Evolutionary conservation across 2,113 vertebrate genomes (phyloP).

Genomic region (Myrmophylax atrothorax): DNA sequence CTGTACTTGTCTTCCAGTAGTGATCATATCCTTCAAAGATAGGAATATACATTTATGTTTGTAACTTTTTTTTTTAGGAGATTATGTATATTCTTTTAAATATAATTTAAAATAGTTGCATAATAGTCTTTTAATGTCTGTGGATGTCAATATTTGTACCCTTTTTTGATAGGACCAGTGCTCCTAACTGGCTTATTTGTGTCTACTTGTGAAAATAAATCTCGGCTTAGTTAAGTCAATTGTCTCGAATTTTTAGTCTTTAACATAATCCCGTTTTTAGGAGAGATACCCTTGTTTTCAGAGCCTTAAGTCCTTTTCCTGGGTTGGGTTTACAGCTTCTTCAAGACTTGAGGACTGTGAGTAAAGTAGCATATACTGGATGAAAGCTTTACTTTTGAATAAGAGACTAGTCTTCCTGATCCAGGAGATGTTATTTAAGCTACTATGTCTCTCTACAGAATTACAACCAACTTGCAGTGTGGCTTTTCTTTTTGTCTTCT

Average conservation of each 20-base stretch:
- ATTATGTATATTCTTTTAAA: not conserved
- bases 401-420: not conserved
- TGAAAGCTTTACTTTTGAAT: not conserved
- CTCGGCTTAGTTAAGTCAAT: not conserved
- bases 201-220: not conserved
- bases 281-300: not conserved
- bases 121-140: accelerated
- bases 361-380: not conserved
- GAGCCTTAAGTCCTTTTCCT: not conserved
- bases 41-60: not conserved
- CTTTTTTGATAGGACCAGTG: not conserved
- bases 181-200: not conserved
- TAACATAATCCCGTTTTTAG: not conserved
- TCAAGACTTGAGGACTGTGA: not conserved
- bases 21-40: not conserved
- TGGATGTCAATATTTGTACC: not conserved
- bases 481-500: not conserved
- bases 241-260: not conserved
- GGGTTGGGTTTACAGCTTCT: not conserved
- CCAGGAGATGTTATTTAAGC: not conserved
- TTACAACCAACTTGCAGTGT: not conserved
- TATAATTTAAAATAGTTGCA: not conserved
- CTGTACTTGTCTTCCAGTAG: not conserved
- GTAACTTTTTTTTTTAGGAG: not conserved
- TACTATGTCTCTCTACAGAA: not conserved